phyloP scores from a whole-genome alignment of 2,113 vertebrate genomes.

The Acrocephalus kingi region DNA sequence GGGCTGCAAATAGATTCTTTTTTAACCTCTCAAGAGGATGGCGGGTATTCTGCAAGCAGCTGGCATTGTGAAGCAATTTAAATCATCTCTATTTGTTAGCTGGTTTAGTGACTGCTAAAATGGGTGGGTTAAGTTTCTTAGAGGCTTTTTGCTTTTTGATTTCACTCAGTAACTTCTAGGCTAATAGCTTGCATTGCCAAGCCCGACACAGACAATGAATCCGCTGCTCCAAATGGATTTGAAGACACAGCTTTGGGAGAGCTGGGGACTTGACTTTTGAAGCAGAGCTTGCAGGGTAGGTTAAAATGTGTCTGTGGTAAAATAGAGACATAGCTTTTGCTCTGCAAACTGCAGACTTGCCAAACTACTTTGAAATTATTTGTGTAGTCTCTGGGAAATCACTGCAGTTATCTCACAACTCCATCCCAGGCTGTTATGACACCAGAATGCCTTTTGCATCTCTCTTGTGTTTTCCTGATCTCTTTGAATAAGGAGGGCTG shows the following conservation, averaged over 20 bases:
- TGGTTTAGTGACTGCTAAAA: conserved; percentile 21
- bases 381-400: conserved; percentile 4
- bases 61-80: conserved; percentile 24
- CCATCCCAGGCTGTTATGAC: not conserved
- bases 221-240: not conserved
- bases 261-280: not conserved
- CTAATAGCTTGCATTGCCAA: not conserved
- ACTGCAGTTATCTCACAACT: not conserved
- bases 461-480: not conserved
- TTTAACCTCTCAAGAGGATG: conserved; percentile 52
- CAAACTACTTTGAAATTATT: not conserved
- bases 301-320: not conserved
- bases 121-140: not conserved
- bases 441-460: not conserved
- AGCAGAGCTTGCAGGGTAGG: not conserved
- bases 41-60: conserved; percentile 25
- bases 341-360: not conserved
- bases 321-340: not conserved
- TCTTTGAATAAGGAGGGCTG: not conserved
- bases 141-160: not conserved
- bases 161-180: not conserved
- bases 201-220: not conserved
- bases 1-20: conserved; percentile 65
- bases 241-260: not conserved
- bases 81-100: not conserved